Evolutionary conservation across 2,113 vertebrate genomes (phyloP), one percentile per base, ranked within the genome.

Genomic region (Odocoileus virginianus): DNA sequence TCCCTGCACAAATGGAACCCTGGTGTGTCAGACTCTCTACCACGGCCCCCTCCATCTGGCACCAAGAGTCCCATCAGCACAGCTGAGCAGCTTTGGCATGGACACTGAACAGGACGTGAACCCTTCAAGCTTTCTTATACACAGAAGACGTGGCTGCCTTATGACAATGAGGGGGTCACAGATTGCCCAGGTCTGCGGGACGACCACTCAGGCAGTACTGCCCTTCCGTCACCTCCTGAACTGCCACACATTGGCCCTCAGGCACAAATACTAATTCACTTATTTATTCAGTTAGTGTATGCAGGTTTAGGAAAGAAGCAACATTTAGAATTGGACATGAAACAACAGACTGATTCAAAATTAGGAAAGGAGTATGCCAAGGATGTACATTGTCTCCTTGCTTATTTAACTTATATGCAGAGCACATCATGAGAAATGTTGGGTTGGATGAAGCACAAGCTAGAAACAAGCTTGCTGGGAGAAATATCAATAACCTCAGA

Each of bases 31-130:
- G 15, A 33, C 6, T 30, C 54, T 89, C 36, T 78, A 36, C 27
- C 30, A 11, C 0, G 5, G 16, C 36, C 8, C 27, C 17, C 7
- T 30, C 11, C 3, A 2, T 5, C 19, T 15, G 30, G 28, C 71
- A 58, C 21, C 54, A 11, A 14, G 5, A 58, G 40, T 58, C 40
- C 15, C 23, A 7, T 30, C 13, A 58, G 3, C 4, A 45, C 12
- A 25, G 5, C 19, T 19, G 30, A 58, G 54, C 40, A 58, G 19
- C 40, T n/a, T 16, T 58, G 19, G 40, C 28, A 7, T 58, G 28
- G 30, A 21, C 54, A n/a, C 28, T 58, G 19, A n/a, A 45, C 40
- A 79, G 19, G 88, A 16, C 0, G 4, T 23, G 40, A 58, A 30
- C 3, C 88, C 13, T 89, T 57, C 67, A 45, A 30, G 7, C 57